Percentiles rank a stretch among this genome's conserved stretches.
phyloP scores from a whole-genome alignment of 2,888 invertebrate genomes.

The Amiota mariae region DNA sequence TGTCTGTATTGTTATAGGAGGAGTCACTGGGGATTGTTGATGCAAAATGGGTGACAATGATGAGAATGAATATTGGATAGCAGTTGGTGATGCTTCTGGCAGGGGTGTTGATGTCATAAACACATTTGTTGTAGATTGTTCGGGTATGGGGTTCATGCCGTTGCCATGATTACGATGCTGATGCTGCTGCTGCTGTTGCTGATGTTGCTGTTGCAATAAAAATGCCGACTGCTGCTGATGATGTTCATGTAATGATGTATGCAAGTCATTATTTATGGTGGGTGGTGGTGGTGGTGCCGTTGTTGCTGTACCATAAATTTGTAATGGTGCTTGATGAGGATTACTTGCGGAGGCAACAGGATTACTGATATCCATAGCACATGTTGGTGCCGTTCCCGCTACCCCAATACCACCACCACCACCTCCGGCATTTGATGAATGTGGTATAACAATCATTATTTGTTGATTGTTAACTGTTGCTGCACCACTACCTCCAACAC shows the following conservation, averaged over 20 bases:
- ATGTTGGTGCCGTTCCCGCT: neutral
- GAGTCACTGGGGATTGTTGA: neutral
- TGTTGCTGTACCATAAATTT: constrained; percentile 44
- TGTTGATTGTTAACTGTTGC: constrained; percentile 39
- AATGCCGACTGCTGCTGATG: constrained; percentile 24
- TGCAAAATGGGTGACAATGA: neutral
- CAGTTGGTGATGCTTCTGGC: constrained; percentile 47
- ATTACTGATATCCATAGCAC: constrained; percentile 5
- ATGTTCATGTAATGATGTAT: constrained; percentile 4
- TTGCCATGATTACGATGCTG: constrained; percentile 39
- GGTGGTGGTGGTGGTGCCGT: too few relatives aligned
- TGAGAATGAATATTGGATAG: neutral
- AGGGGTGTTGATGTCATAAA: constrained; percentile 46
- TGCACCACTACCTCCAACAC: constrained; percentile 43
- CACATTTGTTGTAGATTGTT: constrained; percentile 43
- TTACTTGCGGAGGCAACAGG: constrained; percentile 60
- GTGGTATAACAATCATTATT: constrained; percentile 29
- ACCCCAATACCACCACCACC: neutral
- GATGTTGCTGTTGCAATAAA: constrained; percentile 36
- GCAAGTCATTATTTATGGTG: constrained; percentile 41
- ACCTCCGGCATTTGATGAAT: neutral
- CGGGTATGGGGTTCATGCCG: constrained; percentile 27
- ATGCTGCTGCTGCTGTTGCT: constrained; percentile 41
- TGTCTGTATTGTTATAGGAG: neutral
- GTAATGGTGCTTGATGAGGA: constrained; percentile 58